phyloP scores from a whole-genome alignment of 2,113 vertebrate species.

The Sylvietta virens region DNA sequence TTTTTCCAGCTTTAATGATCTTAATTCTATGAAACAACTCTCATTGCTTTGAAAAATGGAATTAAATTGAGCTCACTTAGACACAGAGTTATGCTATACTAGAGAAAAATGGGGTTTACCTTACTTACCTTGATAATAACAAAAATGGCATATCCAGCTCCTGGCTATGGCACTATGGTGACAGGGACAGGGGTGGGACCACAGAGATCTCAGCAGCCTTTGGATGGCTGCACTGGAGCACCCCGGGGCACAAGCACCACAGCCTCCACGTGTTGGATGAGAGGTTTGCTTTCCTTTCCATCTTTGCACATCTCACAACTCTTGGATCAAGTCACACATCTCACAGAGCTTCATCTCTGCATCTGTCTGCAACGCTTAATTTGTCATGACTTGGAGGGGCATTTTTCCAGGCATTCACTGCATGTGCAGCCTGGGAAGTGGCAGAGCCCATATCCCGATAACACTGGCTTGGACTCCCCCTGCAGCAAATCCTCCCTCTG shows the following conservation, averaged over 20 bases:
- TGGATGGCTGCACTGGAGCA: not conserved
- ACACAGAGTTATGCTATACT: not conserved
- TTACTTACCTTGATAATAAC: not conserved
- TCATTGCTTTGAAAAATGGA: not conserved
- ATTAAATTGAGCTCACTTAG: not conserved
- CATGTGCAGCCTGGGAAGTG: not conserved
- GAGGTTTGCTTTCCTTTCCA: not conserved
- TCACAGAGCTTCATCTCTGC: not conserved
- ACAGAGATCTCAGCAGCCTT: not conserved
- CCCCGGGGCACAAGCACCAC: not conserved
- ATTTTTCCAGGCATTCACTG: slow-evolving; percentile 15
- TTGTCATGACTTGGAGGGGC: not conserved
- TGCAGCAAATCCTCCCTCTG: slow-evolving; percentile 1
- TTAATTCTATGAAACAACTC: not conserved
- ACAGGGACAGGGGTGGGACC: rapidly evolving
- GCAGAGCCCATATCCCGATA: not conserved
- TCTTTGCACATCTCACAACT: not conserved
- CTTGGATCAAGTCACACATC: not conserved
- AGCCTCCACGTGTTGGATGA: not conserved
- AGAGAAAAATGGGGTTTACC: not conserved
- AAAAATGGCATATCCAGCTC: not conserved
- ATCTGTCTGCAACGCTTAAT: not conserved
- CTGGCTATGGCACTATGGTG: rapidly evolving
- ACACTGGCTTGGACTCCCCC: not conserved
- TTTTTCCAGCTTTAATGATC: not conserved